A percentile compares a stretch with the other conserved stretches of the same genome.
These are phyloP conservation scores for Propithecus deckenii DNA, from an alignment of 2,797 vertebrate species.

Conservation along the genomic window DNA sequence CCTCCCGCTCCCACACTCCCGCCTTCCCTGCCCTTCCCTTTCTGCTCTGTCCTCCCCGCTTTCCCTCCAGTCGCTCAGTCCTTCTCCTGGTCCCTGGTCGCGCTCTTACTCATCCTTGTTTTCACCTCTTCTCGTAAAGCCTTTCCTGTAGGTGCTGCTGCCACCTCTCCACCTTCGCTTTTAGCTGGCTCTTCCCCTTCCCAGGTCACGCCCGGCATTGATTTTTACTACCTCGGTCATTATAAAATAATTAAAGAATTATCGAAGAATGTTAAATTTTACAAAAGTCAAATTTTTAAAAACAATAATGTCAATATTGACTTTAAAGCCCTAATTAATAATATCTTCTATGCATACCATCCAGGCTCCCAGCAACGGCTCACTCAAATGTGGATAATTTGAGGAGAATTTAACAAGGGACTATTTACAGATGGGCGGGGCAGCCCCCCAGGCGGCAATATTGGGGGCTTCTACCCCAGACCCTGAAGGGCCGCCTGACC, in stretches of 20 bases:
- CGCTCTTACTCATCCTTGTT: not conserved
- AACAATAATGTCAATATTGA: not conserved
- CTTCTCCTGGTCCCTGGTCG: not conserved
- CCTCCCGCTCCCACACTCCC: rapidly evolving
- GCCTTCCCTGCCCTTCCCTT: not conserved
- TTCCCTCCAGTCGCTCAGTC: not conserved
- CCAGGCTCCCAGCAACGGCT: not conserved
- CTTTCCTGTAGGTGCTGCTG: not conserved
- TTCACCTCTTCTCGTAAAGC: not conserved
- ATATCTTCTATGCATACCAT: not conserved
- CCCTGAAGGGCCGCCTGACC: rapidly evolving
- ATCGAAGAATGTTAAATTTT: not conserved
- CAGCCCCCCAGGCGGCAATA: not conserved
- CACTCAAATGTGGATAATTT: not conserved
- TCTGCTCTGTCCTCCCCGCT: not conserved
- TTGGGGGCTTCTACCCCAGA: not conserved
- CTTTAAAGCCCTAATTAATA: not conserved
- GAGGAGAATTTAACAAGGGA: not conserved
- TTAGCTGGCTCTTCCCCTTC: not conserved
- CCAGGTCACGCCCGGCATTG: not conserved
- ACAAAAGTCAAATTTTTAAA: not conserved
- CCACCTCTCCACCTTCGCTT: not conserved
- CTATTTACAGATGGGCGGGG: not conserved
- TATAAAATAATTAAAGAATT: not conserved
- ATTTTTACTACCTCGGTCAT: not conserved